Base-by-base conservation (phyloP, 1,140 invertebrate species). In the Steinernema khuongi region DNA sequence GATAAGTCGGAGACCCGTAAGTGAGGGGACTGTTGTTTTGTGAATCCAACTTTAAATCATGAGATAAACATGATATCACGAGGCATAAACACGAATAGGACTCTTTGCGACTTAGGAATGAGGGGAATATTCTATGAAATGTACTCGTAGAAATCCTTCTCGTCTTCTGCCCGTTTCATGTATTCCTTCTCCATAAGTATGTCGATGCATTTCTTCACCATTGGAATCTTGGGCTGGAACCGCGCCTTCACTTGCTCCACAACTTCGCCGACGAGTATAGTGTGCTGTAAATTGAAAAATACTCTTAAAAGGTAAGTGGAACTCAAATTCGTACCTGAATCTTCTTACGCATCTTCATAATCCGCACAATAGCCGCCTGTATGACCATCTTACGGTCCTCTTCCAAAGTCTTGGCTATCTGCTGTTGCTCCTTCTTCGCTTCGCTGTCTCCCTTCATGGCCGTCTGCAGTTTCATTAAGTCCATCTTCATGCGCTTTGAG, bases 171-270 rank as follows among this genome's bases (percentile, higher is more conserved):
- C 85, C 96, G 90, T 85, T 97, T 94, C 82, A 99, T 86, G 88
- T 98, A 99, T 87, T 99, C 96, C 86, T 99, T 99, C 87, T 99
- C 96, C 83, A 99, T 99, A 81, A 99, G 89, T 85, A 97, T 96
- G 88, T 98, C 96, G 88, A 99, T 98, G 89, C 95, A 98, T 97
- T 93, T 94, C 90, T 98, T 98, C 81, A 98, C 97, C 80, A 96
- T 91, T 81, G 93, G 92, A 67, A 99, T 94, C 86, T 93, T 90
- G n/a, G 96, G 95, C 87, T 97, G 97, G 88, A 99, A 99, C 79
- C 96, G 90, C 29, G 92, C 90, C 18, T 92, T 92, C n/a, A 98
- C 88, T 86, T 99, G 96, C 86, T 94, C 94, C 36, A 99, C 88
- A 66, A 99, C 95, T 88, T 99, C 96, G 36, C 91, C 91, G 26